These are phyloP conservation scores for Phoronis australis DNA, from an alignment of 2,888 invertebrate genomes.

Conservation along the genomic window DNA sequence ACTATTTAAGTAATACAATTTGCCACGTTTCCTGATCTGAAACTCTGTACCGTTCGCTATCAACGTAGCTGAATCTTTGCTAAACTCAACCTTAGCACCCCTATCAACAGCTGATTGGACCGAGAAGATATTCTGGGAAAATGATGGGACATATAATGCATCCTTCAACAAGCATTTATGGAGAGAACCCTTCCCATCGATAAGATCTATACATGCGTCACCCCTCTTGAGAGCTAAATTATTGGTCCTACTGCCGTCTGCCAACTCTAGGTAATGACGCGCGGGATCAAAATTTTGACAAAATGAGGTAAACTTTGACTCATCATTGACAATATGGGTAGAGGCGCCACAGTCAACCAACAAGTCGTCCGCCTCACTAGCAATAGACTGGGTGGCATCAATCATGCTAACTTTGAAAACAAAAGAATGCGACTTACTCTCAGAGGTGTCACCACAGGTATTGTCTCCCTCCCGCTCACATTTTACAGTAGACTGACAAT, in stretches of 20 bases:
- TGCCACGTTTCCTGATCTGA: too few species aligned
- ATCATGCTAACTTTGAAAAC: too few species aligned
- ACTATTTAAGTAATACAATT: constrained; percentile 12
- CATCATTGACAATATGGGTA: too few species aligned
- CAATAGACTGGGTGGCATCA: too few species aligned
- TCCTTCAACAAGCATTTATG: too few species aligned
- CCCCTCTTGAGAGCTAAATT: constrained; percentile 10
- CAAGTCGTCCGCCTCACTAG: too few species aligned
- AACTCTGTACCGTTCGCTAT: constrained; percentile 9
- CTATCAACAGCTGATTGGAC: too few species aligned
- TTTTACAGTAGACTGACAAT: too few species aligned
- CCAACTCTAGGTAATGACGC: constrained; percentile 16
- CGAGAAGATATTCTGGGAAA: constrained; percentile 8
- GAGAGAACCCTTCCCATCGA: constrained; percentile 7
- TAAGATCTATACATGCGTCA: constrained; percentile 5
- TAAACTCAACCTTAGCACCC: too few species aligned
- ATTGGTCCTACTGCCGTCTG: constrained; percentile 15
- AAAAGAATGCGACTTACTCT: too few species aligned
- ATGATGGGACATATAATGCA: constrained; percentile 15
- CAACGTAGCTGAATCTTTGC: constrained; percentile 5
- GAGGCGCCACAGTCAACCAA: constrained; percentile 17
- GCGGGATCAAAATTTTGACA: constrained; percentile 9
- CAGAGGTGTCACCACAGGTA: too few species aligned
- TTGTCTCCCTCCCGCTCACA: too few species aligned
- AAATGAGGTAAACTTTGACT: constrained; percentile 10